These are phyloP conservation scores for Pygathrix nemaeus DNA, from an alignment of 2,113 vertebrate genomes.

Conservation along the genomic window DNA sequence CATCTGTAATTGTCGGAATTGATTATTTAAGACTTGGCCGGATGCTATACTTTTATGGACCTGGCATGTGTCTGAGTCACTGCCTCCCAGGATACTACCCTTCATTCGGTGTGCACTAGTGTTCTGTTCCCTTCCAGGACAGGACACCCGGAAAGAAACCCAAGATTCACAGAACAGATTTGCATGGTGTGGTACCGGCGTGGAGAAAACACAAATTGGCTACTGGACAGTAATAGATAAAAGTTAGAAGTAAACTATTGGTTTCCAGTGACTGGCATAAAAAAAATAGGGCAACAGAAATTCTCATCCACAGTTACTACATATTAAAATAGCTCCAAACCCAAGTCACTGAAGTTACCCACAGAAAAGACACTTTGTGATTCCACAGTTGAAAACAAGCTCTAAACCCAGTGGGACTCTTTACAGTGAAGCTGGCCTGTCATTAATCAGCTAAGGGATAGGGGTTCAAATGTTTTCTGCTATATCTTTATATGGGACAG, in stretches of 20 bases:
- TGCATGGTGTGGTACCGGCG: neutral
- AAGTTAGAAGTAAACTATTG: neutral
- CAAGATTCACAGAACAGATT: neutral
- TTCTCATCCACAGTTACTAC: neutral
- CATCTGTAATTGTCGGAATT: conserved; percentile 48
- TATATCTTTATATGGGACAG: neutral
- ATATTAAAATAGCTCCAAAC: neutral
- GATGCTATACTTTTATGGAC: conserved; percentile 63
- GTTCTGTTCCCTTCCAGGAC: neutral
- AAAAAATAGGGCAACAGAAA: neutral
- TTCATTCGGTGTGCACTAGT: neutral
- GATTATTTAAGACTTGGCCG: conserved; percentile 54
- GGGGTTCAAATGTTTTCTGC: neutral
- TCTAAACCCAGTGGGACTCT: neutral
- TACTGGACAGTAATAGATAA: neutral
- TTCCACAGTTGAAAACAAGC: neutral
- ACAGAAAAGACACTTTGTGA: neutral
- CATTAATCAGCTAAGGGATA: neutral
- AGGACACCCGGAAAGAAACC: neutral
- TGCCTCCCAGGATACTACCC: neutral
- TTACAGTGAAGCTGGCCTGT: neutral
- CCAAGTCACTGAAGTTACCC: neutral
- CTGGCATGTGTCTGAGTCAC: conserved; percentile 48
- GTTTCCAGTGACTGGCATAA: neutral
- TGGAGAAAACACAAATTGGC: neutral